These are phyloP conservation scores for Perca flavescens DNA, from an alignment of 2,113 vertebrate genomes.

Conservation along the genomic window DNA sequence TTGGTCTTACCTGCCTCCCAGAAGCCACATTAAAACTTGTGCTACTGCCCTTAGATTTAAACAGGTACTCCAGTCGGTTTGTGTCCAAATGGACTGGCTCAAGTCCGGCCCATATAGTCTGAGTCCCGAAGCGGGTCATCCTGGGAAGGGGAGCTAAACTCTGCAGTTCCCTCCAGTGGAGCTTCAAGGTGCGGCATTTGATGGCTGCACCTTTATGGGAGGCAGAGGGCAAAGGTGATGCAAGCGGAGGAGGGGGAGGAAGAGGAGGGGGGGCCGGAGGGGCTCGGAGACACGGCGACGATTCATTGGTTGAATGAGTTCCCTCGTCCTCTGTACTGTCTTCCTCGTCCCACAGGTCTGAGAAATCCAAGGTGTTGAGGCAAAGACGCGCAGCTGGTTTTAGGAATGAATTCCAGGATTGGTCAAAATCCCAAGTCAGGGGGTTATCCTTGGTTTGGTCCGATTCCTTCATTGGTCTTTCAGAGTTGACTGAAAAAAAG, in stretches of 20 bases:
- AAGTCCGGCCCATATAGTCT: conserved; percentile 83
- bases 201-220: neutral
- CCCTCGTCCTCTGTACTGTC: conserved; percentile 73
- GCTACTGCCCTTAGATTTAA: conserved; percentile 74
- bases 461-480: conserved; percentile 73
- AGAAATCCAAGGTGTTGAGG: conserved; percentile 83
- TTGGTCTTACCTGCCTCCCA: conserved; percentile 68
- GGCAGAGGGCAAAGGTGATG: conserved; percentile 29
- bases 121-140: conserved; percentile 81
- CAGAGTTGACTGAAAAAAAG: neutral
- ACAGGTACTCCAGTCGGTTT: conserved; percentile 78
- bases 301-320: neutral
- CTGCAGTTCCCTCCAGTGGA: conserved; percentile 84
- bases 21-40: conserved; percentile 52
- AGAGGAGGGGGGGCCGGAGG: conserved; percentile 63
- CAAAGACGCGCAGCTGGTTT: conserved; percentile 66
- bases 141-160: conserved; percentile 78
- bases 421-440: conserved; percentile 61
- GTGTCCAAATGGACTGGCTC: conserved; percentile 81
- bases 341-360: conserved; percentile 86
- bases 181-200: conserved; percentile 75
- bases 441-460: conserved; percentile 54
- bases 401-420: conserved; percentile 63
- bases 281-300: neutral
- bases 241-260: conserved; percentile 54